Percentiles rank a stretch among this genome's conserved stretches.
Conservation (phyloP, 2,113 vertebrate genomes). For the Corythornis vintsioides region DNA sequence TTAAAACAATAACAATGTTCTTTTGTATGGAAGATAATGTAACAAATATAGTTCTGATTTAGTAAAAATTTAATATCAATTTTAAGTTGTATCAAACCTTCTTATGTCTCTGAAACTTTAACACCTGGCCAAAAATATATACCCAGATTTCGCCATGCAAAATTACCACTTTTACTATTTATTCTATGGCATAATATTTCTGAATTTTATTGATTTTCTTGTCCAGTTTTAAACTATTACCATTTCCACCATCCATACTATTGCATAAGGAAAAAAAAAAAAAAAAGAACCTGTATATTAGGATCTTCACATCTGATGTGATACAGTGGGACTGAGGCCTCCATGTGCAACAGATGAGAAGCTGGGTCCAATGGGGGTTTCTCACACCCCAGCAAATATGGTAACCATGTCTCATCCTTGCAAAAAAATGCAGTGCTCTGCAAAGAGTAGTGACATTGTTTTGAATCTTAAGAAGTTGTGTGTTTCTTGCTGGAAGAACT, state of each 20-base stretch:
- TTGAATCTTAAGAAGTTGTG: background rate
- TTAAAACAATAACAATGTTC: slow-evolving; percentile 25
- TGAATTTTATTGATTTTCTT: background rate
- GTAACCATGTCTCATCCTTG: background rate
- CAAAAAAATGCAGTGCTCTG: background rate
- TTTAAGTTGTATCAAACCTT: background rate
- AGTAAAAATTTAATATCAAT: background rate
- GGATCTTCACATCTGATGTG: accelerated
- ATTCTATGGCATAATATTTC: background rate
- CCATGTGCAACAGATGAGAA: background rate
- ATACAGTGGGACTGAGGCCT: background rate
- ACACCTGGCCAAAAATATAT: background rate
- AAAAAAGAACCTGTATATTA: background rate
- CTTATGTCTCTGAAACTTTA: background rate
- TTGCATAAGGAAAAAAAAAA: background rate
- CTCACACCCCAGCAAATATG: accelerated
- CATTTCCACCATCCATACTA: background rate
- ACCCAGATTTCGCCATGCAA: background rate
- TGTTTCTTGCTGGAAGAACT: background rate
- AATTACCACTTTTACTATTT: background rate
- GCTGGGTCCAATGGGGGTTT: background rate
- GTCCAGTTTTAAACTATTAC: background rate
- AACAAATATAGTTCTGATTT: background rate
- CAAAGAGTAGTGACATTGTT: background rate
- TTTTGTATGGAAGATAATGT: background rate